A percentile compares a stretch with the other conserved stretches of the same genome.
These are phyloP conservation scores for Masticophis lateralis DNA, from an alignment of 2,797 vertebrate species.

Conservation along the genomic window DNA sequence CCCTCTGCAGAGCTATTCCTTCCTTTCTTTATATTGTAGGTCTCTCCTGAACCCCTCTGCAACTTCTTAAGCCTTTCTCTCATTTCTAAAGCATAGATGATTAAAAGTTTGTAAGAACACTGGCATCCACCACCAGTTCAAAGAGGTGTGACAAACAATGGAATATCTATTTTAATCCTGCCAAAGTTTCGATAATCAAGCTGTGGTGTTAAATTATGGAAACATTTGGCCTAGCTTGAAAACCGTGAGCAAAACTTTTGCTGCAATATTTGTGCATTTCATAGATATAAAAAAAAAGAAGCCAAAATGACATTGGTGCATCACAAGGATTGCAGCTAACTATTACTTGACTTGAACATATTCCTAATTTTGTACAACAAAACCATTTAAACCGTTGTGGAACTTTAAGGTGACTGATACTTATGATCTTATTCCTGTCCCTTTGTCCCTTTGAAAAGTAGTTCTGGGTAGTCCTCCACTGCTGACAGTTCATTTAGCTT, in stretches of 20 bases:
- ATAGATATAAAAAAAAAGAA: too few species aligned
- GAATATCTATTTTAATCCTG: background rate
- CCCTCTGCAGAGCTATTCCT: background rate
- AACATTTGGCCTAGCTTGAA: background rate
- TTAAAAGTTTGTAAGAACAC: background rate
- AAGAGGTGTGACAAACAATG: background rate
- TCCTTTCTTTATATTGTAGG: background rate
- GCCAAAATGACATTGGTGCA: background rate
- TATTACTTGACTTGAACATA: background rate
- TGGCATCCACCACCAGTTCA: background rate
- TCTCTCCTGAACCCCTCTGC: background rate
- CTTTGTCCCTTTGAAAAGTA: background rate
- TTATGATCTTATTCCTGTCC: background rate
- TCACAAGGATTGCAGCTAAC: background rate
- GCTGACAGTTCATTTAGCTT: background rate
- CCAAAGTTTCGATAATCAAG: background rate
- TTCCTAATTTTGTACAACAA: background rate
- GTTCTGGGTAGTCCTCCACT: background rate
- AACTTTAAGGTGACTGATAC: background rate
- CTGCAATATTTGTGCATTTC: background rate
- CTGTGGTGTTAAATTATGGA: background rate
- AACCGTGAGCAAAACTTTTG: background rate
- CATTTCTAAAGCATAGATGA: background rate
- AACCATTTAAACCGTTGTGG: background rate
- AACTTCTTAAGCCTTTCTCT: background rate